Evolutionary conservation across 2,797 vertebrate species (phyloP), one percentile per base, ranked within the genome.

Genomic region (Myotis planiceps): DNA sequence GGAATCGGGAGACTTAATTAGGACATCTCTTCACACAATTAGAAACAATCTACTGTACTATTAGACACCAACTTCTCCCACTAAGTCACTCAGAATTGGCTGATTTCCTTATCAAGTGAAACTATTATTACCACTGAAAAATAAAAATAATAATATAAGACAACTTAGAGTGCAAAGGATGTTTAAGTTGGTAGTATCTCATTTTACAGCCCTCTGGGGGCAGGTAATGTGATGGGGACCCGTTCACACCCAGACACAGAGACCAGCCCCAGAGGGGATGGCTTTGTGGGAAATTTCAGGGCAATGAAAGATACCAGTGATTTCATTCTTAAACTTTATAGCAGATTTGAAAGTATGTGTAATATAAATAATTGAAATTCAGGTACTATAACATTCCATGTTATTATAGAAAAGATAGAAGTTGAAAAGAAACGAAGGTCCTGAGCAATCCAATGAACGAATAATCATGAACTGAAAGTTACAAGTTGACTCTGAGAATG

Each of bases 1-100:
- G 51, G 21, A 53, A 18, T 91, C 25, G 65, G 27, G 88, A 74
- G 71, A 84, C 45, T 79, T 45, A 29, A 88, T 14, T 60, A 29
- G 72, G 53, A 78, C 55, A 25, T 78, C 83, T 90, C 84, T 82
- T 53, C 55, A 78, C 72, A 84, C 68, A 90, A 58, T 92, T 91
- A 94, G 72, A 94, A 95, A 84, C 27, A 66, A 65, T 27, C 72
- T 23, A 16, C 19, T 78, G 55, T 69, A 76, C 84, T 78, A 69
- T n/a, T 65, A 76, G 37, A 94, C 4, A 86, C 21, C 29, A 63
- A 29, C 53, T 83, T 84, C 23, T 86, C 63, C 32, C 49, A 42
- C 60, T 49, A 84, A 81, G 18, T 74, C 29, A 55, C 9, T 94
- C 8, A 14, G 45, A 93, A 86, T 60, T 74, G 45, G 51, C 47